These are phyloP conservation scores for Aricia agestis DNA, from an alignment of 1,140 invertebrate genomes.

Conservation along the genomic window DNA sequence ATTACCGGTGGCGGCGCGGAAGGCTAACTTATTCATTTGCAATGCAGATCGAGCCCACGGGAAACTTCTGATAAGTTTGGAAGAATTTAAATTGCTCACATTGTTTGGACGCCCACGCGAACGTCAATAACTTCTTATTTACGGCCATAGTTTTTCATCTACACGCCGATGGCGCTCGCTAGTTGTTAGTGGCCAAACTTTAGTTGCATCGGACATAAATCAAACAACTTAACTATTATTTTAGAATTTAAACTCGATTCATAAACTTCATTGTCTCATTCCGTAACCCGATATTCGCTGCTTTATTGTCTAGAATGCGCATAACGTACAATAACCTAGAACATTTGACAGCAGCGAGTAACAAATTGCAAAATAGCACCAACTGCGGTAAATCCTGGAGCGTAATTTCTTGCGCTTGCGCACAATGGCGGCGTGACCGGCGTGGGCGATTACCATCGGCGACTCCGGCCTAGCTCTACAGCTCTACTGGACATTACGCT, in stretches of 20 bases:
- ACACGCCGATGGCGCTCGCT: background rate
- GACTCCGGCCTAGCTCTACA: slow-evolving; percentile 29
- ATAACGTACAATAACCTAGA: background rate
- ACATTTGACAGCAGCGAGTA: slow-evolving; percentile 22
- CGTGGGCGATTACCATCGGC: slow-evolving; percentile 47
- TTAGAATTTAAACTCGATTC: background rate
- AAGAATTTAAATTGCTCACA: slow-evolving; percentile 12
- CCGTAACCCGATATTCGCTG: background rate
- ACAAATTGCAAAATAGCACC: slow-evolving; percentile 1
- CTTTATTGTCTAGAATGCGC: background rate
- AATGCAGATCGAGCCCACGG: background rate
- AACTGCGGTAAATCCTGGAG: slow-evolving; percentile 27
- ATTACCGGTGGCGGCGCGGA: background rate
- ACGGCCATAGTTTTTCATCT: background rate
- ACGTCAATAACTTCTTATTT: slow-evolving; percentile 6
- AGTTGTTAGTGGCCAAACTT: background rate
- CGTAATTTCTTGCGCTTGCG: slow-evolving; percentile 47
- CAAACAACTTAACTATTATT: background rate
- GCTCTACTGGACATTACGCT: slow-evolving; percentile 24
- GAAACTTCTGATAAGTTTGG: slow-evolving; percentile 12
- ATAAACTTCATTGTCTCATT: background rate
- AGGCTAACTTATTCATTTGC: slow-evolving; percentile 13
- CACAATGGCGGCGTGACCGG: slow-evolving; percentile 59
- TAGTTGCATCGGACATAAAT: background rate
- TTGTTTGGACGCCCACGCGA: background rate